phyloP scores from a whole-genome alignment of 2,113 vertebrate species.

The Prietella phreatophila region DNA sequence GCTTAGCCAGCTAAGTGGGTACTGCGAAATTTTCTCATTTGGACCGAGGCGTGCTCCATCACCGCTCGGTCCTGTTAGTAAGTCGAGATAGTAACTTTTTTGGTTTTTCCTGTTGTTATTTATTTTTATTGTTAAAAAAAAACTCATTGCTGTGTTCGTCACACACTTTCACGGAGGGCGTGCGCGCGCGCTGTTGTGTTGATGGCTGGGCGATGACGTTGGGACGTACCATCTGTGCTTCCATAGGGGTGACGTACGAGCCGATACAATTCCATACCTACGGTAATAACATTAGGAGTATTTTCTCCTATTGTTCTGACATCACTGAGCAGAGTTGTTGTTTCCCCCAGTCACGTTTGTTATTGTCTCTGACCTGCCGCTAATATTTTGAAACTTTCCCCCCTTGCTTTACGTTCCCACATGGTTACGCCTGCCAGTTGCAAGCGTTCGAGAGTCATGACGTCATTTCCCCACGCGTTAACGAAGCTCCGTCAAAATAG shows the following conservation, averaged over 20 bases:
- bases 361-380: too few relatives aligned
- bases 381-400: background rate
- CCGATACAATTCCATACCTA: background rate
- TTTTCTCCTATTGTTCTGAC: background rate
- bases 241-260: background rate
- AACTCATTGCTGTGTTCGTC: background rate
- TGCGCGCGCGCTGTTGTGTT: constrained; percentile 23
- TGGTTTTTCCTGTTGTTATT: too few relatives aligned
- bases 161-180: background rate
- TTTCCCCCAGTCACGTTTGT: background rate
- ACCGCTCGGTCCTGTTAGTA: background rate
- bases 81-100: background rate
- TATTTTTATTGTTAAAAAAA: background rate
- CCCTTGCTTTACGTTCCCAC: background rate
- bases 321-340: background rate
- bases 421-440: background rate
- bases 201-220: constrained; percentile 48
- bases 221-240: constrained; percentile 34
- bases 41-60: background rate
- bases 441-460: background rate
- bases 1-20: constrained; percentile 13
- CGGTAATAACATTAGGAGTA: background rate
- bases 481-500: constrained; percentile 13
- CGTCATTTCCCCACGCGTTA: constrained; percentile 10
- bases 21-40: constrained; percentile 4